Conservation (phyloP, 1,140 invertebrate species). For the Zaprionus inermis region DNA sequence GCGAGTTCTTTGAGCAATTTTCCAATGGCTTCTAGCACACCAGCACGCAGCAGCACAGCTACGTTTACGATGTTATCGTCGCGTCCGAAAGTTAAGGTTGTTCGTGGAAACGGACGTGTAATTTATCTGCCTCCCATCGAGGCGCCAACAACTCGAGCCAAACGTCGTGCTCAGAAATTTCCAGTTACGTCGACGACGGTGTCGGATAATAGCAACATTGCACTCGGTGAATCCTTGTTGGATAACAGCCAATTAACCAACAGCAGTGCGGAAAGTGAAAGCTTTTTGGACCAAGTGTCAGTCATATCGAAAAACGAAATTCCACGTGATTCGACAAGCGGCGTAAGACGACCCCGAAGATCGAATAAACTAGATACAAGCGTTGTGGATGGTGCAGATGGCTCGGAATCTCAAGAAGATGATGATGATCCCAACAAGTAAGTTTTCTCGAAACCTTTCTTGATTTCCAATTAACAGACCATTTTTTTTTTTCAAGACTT, state of each 20-base stretch:
- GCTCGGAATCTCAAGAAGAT: slow-evolving; percentile 89
- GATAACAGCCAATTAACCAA: slow-evolving; percentile 49
- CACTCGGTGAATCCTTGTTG: slow-evolving; percentile 39
- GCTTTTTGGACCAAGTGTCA: slow-evolving; percentile 4
- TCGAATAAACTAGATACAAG: slow-evolving; percentile 49
- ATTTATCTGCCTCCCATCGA: slow-evolving; percentile 91
- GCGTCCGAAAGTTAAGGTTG: slow-evolving; percentile 86
- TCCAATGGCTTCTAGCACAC: slow-evolving; percentile 66
- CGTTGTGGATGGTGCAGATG: slow-evolving; percentile 85
- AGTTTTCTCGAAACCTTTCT: neutral
- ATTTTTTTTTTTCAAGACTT: slow-evolving; percentile 85
- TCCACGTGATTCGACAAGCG: slow-evolving; percentile 31
- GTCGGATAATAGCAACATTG: slow-evolving; percentile 44
- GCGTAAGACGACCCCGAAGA: slow-evolving; percentile 35
- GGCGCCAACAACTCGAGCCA: slow-evolving; percentile 88
- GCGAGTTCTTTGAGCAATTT: slow-evolving; percentile 20
- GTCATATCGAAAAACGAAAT: slow-evolving; percentile 4
- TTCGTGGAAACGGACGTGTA: slow-evolving; percentile 88
- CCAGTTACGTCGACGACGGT: slow-evolving; percentile 11
- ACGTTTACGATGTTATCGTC: neutral
- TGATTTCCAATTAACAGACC: neutral
- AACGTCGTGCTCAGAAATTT: slow-evolving; percentile 73
- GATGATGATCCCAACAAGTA: slow-evolving; percentile 94
- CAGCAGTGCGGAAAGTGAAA: slow-evolving; percentile 50
- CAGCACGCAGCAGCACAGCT: slow-evolving; percentile 31